Conservation (phyloP, 2,797 vertebrate species). For the Strix occidentalis region DNA sequence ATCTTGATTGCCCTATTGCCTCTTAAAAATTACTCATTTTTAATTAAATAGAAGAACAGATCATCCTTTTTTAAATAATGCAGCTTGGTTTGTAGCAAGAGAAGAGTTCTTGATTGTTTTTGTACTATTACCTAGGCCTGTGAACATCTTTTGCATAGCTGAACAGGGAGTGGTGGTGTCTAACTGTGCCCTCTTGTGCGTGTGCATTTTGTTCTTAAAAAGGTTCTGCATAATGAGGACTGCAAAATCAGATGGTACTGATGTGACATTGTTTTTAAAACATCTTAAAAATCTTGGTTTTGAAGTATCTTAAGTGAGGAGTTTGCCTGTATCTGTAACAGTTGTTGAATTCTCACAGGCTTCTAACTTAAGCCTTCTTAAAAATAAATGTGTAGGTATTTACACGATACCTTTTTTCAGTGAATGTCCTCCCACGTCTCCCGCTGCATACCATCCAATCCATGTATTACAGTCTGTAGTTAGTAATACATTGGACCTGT, state of each 20-base stretch:
- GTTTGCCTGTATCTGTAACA: background rate
- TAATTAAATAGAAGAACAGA: too few relatives aligned
- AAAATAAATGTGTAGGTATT: constrained; percentile 22
- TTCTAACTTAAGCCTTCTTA: background rate
- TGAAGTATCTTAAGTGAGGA: background rate
- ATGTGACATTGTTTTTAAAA: background rate
- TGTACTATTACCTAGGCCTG: background rate
- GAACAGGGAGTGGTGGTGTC: background rate
- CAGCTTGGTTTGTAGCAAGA: too few relatives aligned
- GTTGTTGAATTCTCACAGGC: background rate
- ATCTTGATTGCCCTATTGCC: too few relatives aligned
- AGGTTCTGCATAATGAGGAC: background rate
- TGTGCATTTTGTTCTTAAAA: background rate
- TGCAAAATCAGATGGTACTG: background rate
- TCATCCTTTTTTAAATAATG: too few relatives aligned
- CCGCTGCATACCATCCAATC: background rate
- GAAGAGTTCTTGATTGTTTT: too few relatives aligned
- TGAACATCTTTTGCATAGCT: background rate
- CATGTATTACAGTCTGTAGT: background rate
- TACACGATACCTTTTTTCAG: background rate
- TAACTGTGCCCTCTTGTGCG: background rate
- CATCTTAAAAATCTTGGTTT: background rate
- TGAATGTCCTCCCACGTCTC: background rate
- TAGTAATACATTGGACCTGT: background rate
- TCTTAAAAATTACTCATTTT: too few relatives aligned